Evolutionary conservation across 2,797 vertebrate species (phyloP).

Genomic region (Amphiprion clarkii): DNA sequence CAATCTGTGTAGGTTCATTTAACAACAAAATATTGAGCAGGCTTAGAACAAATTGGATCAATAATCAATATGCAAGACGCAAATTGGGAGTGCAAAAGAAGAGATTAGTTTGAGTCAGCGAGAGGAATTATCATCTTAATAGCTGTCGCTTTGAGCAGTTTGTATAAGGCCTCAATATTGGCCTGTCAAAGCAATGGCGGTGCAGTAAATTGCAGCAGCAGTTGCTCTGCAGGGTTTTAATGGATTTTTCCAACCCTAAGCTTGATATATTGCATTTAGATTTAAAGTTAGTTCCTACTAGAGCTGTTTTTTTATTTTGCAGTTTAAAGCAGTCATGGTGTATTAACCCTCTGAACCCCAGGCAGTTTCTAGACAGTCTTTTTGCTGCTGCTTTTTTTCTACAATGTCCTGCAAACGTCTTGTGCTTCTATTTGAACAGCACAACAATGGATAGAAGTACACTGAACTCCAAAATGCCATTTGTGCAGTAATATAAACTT

Average conservation of each 20-base stretch:
- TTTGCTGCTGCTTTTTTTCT: too few species aligned
- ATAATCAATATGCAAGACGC: slow-evolving; percentile 23
- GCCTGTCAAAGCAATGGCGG: neutral
- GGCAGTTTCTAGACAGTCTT: too few species aligned
- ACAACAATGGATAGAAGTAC: too few species aligned
- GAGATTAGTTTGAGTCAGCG: neutral
- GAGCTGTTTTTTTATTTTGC: neutral
- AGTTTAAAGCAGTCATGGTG: neutral
- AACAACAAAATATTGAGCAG: slow-evolving; percentile 21
- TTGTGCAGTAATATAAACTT: too few species aligned
- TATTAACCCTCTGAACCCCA: neutral
- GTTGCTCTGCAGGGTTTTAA: neutral
- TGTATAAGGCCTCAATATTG: neutral
- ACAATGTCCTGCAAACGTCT: too few species aligned
- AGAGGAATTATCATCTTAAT: neutral
- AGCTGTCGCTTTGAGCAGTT: slow-evolving; percentile 7
- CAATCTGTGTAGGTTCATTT: slow-evolving; percentile 32
- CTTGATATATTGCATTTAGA: neutral
- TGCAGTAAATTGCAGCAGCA: neutral
- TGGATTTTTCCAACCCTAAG: neutral
- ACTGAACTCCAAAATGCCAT: too few species aligned
- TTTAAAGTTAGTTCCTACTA: neutral
- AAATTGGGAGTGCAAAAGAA: neutral
- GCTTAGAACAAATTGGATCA: slow-evolving; percentile 24
- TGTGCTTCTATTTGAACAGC: too few species aligned